phyloP scores from a whole-genome alignment of 2,888 invertebrate genomes.

The Dyspetes luteomarginatus region DNA sequence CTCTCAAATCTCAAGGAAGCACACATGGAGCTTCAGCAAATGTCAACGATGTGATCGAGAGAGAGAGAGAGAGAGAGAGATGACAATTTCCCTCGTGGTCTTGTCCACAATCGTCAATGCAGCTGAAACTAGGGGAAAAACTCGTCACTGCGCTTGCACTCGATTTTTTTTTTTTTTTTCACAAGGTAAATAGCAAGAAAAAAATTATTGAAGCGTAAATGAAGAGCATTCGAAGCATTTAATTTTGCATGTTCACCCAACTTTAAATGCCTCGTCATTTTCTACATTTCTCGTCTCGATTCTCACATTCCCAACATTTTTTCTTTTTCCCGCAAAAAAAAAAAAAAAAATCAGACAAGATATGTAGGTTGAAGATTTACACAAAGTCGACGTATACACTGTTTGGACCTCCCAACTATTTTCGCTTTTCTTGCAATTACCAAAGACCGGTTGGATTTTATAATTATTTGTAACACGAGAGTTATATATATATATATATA shows the following conservation, averaged over 20 bases:
- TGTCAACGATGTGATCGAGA: background rate
- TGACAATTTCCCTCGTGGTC: background rate
- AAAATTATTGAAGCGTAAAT: too few relatives aligned
- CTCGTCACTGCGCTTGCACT: background rate
- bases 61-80: background rate
- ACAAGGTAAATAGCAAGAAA: too few relatives aligned
- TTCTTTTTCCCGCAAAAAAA: background rate
- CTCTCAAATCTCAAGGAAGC: background rate
- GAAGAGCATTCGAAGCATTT: too few relatives aligned
- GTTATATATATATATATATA: background rate
- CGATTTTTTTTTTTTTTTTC: too few relatives aligned
- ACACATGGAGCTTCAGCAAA: background rate
- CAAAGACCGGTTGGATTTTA: conserved; percentile 19
- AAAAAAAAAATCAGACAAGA: background rate
- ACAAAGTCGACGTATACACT: background rate
- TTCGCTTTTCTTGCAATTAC: conserved; percentile 27
- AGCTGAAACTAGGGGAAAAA: too few relatives aligned
- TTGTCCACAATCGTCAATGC: background rate
- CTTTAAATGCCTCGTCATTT: too few relatives aligned
- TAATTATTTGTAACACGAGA: background rate
- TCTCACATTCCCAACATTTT: too few relatives aligned
- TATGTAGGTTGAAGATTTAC: background rate
- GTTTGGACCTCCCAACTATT: conserved; percentile 4
- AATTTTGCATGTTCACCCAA: too few relatives aligned
- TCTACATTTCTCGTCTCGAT: too few relatives aligned